Conservation (phyloP, 2,113 vertebrate genomes). For the Uria lomvia region DNA sequence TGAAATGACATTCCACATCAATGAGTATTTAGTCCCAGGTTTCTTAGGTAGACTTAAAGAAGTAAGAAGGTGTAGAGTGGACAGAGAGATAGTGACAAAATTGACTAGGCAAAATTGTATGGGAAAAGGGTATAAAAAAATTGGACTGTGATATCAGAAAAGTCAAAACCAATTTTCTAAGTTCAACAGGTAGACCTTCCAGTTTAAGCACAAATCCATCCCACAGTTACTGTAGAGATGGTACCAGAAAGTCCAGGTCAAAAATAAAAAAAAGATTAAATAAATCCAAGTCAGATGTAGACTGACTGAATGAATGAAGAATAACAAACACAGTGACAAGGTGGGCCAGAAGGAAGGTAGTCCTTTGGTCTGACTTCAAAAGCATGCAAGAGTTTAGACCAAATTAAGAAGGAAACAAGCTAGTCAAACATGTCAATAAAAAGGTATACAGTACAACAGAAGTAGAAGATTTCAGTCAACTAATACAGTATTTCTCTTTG, state of each 20-base stretch:
- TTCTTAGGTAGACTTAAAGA: background rate
- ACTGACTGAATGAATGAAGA: background rate
- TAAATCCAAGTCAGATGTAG: background rate
- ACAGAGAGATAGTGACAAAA: background rate
- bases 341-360: background rate
- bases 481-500: background rate
- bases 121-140: background rate
- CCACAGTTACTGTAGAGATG: background rate
- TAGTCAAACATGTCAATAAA: background rate
- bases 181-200: background rate
- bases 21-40: background rate
- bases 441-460: background rate
- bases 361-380: slow-evolving; percentile 16
- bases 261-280: background rate
- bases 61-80: background rate
- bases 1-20: background rate
- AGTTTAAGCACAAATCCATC: background rate
- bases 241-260: background rate
- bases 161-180: background rate
- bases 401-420: slow-evolving; percentile 14
- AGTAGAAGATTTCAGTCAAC: background rate
- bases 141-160: background rate
- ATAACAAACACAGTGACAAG: background rate
- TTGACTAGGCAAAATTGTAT: background rate
- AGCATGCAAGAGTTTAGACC: background rate